A percentile compares a stretch with the other conserved stretches of the same genome.
Conservation (phyloP, 2,797 vertebrate genomes). For the Gallinago nigripennis region DNA sequence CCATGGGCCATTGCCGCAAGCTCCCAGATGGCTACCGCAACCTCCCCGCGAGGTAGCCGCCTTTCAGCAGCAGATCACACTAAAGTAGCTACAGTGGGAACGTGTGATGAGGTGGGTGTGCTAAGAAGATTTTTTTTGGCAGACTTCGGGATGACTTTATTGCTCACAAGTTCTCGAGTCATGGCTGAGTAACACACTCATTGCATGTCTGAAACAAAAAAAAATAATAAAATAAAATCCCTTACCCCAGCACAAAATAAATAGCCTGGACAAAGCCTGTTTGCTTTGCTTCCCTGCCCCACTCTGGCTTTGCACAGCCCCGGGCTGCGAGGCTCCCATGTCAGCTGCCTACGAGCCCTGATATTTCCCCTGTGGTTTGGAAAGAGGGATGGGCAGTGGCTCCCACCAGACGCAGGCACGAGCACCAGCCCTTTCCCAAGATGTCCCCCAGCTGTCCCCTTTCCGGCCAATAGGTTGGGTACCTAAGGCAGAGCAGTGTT, state of each 20-base stretch:
- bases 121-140: constrained; percentile 65
- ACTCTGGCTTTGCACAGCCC: not conserved
- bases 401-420: accelerated
- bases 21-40: constrained; percentile 33
- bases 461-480: accelerated
- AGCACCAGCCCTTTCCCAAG: not conserved
- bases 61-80: constrained; percentile 14
- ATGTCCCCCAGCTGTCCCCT: accelerated
- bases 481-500: not conserved
- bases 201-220: constrained; percentile 20
- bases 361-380: accelerated
- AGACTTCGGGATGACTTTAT: constrained; percentile 65
- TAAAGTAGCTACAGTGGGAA: constrained; percentile 53
- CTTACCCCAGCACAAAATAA: constrained; percentile 55
- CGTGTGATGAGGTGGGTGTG: constrained; percentile 67
- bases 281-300: not conserved
- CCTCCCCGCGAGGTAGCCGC: constrained; percentile 10
- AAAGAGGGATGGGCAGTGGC: not conserved
- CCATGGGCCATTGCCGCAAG: not conserved
- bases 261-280: not conserved
- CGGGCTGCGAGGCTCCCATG: not conserved
- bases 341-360: not conserved
- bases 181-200: constrained; percentile 65
- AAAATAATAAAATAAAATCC: not conserved
- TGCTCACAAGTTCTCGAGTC: constrained; percentile 69